Conservation (phyloP, 2,113 vertebrate species). For the Gymnogyps californianus region DNA sequence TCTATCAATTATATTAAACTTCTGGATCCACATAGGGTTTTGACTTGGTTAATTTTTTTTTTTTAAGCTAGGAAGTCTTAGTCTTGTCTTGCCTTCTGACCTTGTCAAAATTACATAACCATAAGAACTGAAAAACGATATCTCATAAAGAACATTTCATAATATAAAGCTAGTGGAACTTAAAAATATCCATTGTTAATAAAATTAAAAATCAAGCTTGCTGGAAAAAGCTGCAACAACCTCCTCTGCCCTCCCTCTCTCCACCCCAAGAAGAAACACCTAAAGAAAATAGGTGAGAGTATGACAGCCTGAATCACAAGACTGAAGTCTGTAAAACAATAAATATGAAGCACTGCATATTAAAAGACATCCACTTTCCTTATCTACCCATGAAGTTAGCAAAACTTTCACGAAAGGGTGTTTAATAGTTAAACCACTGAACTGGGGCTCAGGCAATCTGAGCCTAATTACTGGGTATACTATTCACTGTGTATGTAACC, state of each 20-base stretch:
- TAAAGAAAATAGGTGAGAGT: neutral
- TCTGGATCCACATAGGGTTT: neutral
- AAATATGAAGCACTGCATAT: neutral
- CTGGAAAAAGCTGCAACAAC: neutral
- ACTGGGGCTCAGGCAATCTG: neutral
- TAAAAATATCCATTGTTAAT: neutral
- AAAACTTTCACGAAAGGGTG: neutral
- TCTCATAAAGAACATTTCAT: neutral
- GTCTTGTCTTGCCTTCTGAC: neutral
- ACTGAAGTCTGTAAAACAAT: neutral
- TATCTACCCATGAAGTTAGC: neutral
- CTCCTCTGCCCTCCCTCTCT: neutral
- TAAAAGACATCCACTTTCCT: neutral
- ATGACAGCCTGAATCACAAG: neutral
- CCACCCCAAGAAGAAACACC: neutral
- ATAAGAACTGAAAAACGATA: neutral
- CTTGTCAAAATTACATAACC: neutral
- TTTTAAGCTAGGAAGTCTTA: neutral
- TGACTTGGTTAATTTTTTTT: neutral
- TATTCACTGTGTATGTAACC: neutral
- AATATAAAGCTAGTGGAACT: neutral
- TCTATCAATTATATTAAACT: neutral
- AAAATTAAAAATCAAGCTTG: neutral
- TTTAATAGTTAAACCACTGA: neutral
- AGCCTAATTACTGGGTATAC: neutral